Evolutionary conservation across 2,797 vertebrate species (phyloP).

Genomic region (Neosilurus mollespiculum): DNA sequence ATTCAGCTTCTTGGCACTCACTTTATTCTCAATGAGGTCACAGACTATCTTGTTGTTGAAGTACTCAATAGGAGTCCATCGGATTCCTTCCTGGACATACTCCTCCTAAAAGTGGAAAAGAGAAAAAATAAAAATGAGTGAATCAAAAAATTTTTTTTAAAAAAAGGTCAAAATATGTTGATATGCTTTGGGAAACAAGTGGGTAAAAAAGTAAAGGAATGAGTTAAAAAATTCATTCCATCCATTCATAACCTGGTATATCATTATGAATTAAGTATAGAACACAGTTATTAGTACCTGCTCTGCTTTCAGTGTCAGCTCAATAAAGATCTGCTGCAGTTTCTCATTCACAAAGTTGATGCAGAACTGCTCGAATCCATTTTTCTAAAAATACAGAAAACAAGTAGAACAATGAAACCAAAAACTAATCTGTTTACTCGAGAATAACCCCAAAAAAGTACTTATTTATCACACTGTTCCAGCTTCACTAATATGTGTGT

Average conservation of each 20-base stretch:
- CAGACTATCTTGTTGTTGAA: conserved; percentile 99
- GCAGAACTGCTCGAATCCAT: conserved; percentile 98
- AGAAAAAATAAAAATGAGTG: not conserved
- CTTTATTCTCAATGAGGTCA: conserved; percentile 98
- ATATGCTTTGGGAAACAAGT: not conserved
- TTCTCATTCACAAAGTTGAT: conserved; percentile 99
- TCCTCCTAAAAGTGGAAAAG: conserved; percentile 79
- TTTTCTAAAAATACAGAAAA: conserved; percentile 82
- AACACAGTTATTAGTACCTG: conserved; percentile 77
- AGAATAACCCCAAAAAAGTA: not conserved
- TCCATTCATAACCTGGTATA: not conserved
- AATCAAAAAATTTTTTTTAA: not conserved
- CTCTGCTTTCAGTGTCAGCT: conserved; percentile 94
- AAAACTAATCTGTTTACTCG: not conserved
- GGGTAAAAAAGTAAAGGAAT: not conserved
- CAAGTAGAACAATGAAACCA: not conserved
- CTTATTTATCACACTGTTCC: not conserved
- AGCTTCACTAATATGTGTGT: not conserved
- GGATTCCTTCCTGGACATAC: conserved; percentile 95
- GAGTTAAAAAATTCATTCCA: not conserved
- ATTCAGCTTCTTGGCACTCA: conserved; percentile 63
- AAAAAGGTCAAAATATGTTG: not conserved
- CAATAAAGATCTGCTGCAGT: conserved; percentile 97
- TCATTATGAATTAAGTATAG: not conserved
- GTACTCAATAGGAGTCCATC: conserved; percentile 93